Evolutionary conservation across 2,797 vertebrate genomes (phyloP), one percentile per base, ranked within the genome.

Genomic region (Sebastes oblongus): DNA sequence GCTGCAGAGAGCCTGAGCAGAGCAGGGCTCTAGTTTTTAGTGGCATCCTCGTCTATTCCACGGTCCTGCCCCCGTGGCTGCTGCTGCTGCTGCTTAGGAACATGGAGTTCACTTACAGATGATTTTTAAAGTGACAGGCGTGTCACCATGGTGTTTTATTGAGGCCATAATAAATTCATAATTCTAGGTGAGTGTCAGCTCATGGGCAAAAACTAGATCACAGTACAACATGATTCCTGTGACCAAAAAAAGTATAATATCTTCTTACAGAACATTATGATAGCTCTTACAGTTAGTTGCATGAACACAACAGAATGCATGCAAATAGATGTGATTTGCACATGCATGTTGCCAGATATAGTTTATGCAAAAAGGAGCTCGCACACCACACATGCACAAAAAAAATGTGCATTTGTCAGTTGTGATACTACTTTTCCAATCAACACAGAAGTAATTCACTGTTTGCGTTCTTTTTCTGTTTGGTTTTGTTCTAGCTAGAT

Each of bases 41-140:
- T 55, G 66, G n/a, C 66, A 24, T 81, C 66, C 4, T 77, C 55
- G 60, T 78, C 24, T 32, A 3, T 58, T 61, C 16, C 50, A 27
- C 56, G 50, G 52, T 56, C 58, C 46, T 67, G 69, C 72, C 62
- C 62, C 72, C 9, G 4, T 54, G 39, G 64, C 75, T 88, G 70
- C 81, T 72, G 50, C 54, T 24, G 39, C 54, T 24, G 42, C 46
- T 52, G 42, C 16, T 80, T 25, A 58, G 39, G 39, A 75, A 71
- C 65, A 82, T 55, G 78, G 50, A 25, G 14, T 60, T 64, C 34
- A 72, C 72, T 70, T 71, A 72, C 32, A 84, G 46, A 74, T 81
- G 12, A 30, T 66, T 65, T 46, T 79, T 83, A 52, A 77, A 79
- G 77, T 71, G 50, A 25, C 25, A 30, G 62, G 27, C 30, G 30